A percentile compares a stretch with the other conserved stretches of the same genome.
Evolutionary conservation across 2,888 invertebrate genomes (phyloP).

Genomic region (Platycheirus albimanus): DNA sequence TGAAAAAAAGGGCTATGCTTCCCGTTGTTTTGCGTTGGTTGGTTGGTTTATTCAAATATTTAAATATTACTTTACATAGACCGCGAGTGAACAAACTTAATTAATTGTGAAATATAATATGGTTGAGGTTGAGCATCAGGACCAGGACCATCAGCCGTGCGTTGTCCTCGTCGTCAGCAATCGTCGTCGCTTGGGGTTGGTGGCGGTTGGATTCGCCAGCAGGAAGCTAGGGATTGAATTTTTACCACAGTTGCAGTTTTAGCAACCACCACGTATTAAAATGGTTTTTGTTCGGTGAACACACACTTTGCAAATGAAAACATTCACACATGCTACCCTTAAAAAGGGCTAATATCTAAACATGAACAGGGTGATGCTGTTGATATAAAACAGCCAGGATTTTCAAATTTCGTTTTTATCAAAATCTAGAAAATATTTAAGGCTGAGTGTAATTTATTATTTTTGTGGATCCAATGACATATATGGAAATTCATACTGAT

Average conservation of each 20-base stretch:
- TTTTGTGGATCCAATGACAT: too few species aligned
- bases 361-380: constrained; percentile 4
- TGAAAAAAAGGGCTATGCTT: background rate
- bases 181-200: background rate
- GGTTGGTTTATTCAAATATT: constrained; percentile 50
- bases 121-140: background rate
- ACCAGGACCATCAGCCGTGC: background rate
- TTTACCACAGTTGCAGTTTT: constrained; percentile 8
- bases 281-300: constrained; percentile 23
- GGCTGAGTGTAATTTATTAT: too few species aligned
- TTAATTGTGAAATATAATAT: constrained; percentile 62
- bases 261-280: constrained; percentile 13
- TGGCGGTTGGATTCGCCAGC: background rate
- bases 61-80: constrained; percentile 46
- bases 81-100: constrained; percentile 38
- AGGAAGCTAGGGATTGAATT: constrained; percentile 9
- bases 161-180: background rate
- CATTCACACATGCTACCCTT: background rate
- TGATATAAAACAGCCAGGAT: too few species aligned
- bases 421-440: too few species aligned
- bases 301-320: background rate
- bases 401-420: too few species aligned
- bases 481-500: too few species aligned
- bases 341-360: too few species aligned
- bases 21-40: background rate